phyloP scores from a whole-genome alignment of 2,797 vertebrate genomes.

The Stomatorhinus walkeri region DNA sequence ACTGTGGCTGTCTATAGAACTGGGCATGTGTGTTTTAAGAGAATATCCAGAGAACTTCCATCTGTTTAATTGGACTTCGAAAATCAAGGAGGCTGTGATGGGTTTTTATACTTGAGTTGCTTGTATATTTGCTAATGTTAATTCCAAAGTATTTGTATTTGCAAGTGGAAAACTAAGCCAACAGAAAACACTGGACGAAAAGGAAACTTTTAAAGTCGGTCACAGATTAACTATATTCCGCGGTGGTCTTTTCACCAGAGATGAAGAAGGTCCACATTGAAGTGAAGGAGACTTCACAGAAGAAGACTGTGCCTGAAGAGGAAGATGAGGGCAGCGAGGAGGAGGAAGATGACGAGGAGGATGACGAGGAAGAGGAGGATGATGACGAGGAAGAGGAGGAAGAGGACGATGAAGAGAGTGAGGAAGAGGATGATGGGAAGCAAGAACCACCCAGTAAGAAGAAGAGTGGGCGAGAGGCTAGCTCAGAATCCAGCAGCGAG shows the following conservation, averaged over 20 bases:
- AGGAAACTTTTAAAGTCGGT: not conserved
- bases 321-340: constrained; percentile 47
- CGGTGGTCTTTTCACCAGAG: constrained; percentile 52
- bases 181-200: not conserved
- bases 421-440: constrained; percentile 45
- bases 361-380: constrained; percentile 67
- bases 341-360: constrained; percentile 72
- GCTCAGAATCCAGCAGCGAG: constrained; percentile 69
- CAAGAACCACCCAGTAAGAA: constrained; percentile 39
- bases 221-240: not conserved
- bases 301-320: constrained; percentile 36
- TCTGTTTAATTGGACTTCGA: not conserved
- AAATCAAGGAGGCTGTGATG: not conserved
- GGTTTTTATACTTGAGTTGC: not conserved
- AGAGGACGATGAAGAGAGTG: constrained; percentile 66
- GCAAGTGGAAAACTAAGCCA: not conserved
- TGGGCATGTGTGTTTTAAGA: not conserved
- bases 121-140: not conserved
- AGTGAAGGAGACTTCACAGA: constrained; percentile 67
- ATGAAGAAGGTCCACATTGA: constrained; percentile 86
- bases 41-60: not conserved
- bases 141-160: not conserved
- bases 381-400: constrained; percentile 64
- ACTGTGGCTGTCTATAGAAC: not conserved
- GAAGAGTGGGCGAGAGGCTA: constrained; percentile 63